Conservation (phyloP, 2,113 vertebrate species). For the Conger conger region DNA sequence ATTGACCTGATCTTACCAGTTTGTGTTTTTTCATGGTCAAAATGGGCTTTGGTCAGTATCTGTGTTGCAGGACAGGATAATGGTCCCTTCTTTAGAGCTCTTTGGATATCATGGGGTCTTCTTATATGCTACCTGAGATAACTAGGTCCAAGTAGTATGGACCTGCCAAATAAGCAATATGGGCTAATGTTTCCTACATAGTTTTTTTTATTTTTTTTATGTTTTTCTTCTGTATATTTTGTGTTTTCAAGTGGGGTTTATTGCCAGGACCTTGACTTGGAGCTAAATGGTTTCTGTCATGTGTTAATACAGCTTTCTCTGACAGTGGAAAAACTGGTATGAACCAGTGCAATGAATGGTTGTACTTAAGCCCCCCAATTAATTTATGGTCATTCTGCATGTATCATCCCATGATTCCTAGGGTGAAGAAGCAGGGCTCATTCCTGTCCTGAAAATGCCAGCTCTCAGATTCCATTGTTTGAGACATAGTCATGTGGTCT, state of each 20-base stretch:
- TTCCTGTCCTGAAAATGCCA: constrained; percentile 52
- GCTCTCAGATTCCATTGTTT: constrained; percentile 51
- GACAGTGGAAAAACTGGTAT: neutral
- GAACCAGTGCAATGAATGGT: neutral
- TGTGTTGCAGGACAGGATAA: constrained; percentile 66
- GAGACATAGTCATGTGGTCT: constrained; percentile 55
- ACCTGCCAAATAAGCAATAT: neutral
- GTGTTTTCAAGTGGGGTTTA: neutral
- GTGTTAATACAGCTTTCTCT: neutral
- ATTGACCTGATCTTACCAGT: constrained; percentile 50
- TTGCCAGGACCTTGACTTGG: neutral
- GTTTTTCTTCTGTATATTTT: constrained; percentile 18
- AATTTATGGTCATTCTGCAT: constrained; percentile 10
- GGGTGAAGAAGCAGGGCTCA: constrained; percentile 51
- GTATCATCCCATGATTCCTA: constrained; percentile 42
- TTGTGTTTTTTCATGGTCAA: constrained; percentile 44
- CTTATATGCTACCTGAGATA: neutral
- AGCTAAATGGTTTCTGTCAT: neutral
- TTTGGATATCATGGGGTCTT: constrained; percentile 22
- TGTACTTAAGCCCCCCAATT: neutral
- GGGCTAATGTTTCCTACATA: constrained; percentile 8
- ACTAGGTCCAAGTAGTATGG: neutral
- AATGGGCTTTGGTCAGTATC: constrained; percentile 50
- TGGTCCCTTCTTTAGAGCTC: constrained; percentile 44
- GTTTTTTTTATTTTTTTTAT: neutral